Evolutionary conservation across 2,113 vertebrate species (phyloP), one percentile per base, ranked within the genome.

Genomic region (Maccullochella peelii): DNA sequence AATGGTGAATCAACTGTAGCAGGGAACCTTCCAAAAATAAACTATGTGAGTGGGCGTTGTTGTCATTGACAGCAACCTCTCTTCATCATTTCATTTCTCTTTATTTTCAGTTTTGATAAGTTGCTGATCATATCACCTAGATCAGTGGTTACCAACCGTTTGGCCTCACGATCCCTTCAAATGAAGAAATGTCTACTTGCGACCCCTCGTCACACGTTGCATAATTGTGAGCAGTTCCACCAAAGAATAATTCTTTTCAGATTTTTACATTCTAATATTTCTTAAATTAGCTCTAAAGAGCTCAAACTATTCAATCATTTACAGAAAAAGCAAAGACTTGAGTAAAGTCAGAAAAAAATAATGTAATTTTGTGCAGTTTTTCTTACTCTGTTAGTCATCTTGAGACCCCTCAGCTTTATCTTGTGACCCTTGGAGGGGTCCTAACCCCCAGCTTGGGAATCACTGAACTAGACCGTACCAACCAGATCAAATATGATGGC

Each of bases 41-140:
- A 8, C 30, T 8, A 27, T 47, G 49, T 36, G 21, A 14, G 50
- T 65, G 47, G 25, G 67, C 1, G 30, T 42, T 65, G 27, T 14
- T 49, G 38, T 74, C 49, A 66, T 2, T 27, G 36, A 33, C 36
- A 25, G 21, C 20, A 42, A 25, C 82, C 27, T 68, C 44, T 40
- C 7, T 27, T 27, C 42, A 72, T 57, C 2, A 21, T 8, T 65
- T 30, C 68, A 66, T 76, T 76, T 40, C 71, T 80, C 58, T 76
- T 86, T 73, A 20, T 57, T 50, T 12, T 38, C 1, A 21, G 52
- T 74, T 66, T 82, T 9, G 2, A 55, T 58, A 11, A 62, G 0
- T 4, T 50, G 20, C 12, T 18, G 4, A 42, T 70, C 16, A 55
- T 44, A 79, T 69, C 21, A 4, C 2, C 30, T 21, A 25, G 21